Evolutionary conservation across 2,797 vertebrate genomes (phyloP), one percentile per base, ranked within the genome.

Genomic region (Melanotaenia parkinsoni): DNA sequence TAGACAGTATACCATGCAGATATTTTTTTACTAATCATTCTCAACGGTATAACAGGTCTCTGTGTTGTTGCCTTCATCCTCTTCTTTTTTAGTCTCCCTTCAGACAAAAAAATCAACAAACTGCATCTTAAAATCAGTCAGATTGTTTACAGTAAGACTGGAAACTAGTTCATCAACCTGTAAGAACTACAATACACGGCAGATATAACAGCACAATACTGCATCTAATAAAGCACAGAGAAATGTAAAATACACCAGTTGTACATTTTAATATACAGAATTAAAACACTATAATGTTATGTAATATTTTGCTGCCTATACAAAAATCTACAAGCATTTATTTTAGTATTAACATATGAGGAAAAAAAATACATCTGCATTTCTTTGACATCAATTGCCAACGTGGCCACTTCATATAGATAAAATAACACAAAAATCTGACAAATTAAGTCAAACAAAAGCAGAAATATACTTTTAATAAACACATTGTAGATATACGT

Each of bases 291-390:
- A 76, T 50, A 72, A 77, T 74, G 72, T 72, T 74, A 61, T 79
- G 81, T 85, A 82, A 83, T 76, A 80, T 72, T 83, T 63, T 84
- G 76, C 79, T 76, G 82, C 76, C 82, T 90, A 88, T 91, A 91
- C 86, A 93, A 85, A 88, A 91, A 87, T 90, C 88, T 92, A 89
- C 86, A 91, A 86, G 88, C 86, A 22, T 68, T 76, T 1, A 11
- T 33, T 85, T 86, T 81, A 85, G 80, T 86, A 86, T 90, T 85
- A 82, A 91, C 84, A 89, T 65, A 54, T 81, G 70, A 75, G 50
- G 40, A 32, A 28, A 8, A n/a, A 58, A 58, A 80, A 28, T 74
- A 76, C 47, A 65, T 72, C 56, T 76, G 73, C 60, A 62, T 83
- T 77, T 85, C 57, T 70, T 67, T 69, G 77, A 90, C 82, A 81